These are phyloP conservation scores for Siniperca chuatsi DNA, from an alignment of 2,113 vertebrate species.

Conservation along the genomic window DNA sequence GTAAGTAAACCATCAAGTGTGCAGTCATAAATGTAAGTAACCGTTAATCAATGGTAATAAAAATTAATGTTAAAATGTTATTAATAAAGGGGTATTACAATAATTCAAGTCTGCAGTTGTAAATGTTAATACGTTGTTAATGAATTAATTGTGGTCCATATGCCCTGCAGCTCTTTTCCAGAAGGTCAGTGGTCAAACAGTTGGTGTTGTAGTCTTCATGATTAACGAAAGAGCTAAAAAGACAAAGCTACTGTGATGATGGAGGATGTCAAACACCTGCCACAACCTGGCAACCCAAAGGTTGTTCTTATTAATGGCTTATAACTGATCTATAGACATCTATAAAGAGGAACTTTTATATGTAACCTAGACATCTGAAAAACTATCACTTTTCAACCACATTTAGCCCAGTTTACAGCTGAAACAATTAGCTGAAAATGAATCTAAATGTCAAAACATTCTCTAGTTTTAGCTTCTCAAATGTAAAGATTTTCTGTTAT, in stretches of 20 bases:
- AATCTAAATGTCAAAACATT: background rate
- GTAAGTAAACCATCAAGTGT: background rate
- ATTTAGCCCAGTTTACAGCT: background rate
- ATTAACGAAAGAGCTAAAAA: background rate
- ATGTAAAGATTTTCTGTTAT: background rate
- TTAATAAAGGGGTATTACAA: too few species aligned
- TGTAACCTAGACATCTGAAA: background rate
- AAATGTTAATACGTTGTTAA: too few species aligned
- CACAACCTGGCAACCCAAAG: background rate
- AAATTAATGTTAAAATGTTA: background rate
- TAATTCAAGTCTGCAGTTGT: background rate
- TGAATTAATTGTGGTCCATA: too few species aligned
- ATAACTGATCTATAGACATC: background rate
- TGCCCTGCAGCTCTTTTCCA: too few species aligned
- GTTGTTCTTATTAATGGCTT: background rate
- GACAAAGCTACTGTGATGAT: background rate
- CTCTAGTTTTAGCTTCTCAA: background rate
- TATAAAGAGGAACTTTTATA: background rate
- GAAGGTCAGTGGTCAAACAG: too few species aligned
- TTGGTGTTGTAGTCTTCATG: background rate
- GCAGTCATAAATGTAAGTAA: background rate
- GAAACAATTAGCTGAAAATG: background rate
- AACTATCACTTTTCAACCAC: background rate
- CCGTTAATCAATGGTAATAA: background rate
- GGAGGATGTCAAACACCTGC: background rate